phyloP scores from a whole-genome alignment of 2,888 invertebrate genomes.

The Trachelus troglodyta region DNA sequence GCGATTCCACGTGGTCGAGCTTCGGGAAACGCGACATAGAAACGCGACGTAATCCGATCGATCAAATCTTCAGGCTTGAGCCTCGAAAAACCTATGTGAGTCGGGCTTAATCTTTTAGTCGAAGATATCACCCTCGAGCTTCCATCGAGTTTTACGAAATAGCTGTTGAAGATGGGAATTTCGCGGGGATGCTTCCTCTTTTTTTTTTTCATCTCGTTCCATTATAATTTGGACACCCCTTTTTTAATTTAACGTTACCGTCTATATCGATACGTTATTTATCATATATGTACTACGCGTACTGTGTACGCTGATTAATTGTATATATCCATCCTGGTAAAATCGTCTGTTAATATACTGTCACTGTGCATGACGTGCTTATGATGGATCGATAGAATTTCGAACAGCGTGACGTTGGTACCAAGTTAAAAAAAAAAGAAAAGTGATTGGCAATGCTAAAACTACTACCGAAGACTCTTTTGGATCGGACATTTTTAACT shows the following conservation, averaged over 20 bases:
- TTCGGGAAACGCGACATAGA: not conserved
- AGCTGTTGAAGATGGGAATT: not conserved
- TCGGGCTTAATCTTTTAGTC: not conserved
- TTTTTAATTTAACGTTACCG: not conserved
- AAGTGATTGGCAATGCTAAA: not conserved
- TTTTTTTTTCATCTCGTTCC: not conserved
- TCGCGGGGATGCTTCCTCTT: not conserved
- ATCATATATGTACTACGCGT: not conserved
- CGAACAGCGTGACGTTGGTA: not conserved
- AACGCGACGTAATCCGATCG: not conserved
- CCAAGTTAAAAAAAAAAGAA: not conserved
- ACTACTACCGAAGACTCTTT: not conserved
- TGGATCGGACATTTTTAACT: too few species aligned
- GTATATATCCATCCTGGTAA: not conserved
- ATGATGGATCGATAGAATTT: not conserved
- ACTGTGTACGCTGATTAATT: not conserved
- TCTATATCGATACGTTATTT: not conserved
- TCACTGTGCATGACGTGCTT: not conserved
- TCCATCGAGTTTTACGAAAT: not conserved
- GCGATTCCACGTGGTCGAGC: not conserved
- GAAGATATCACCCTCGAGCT: not conserved
- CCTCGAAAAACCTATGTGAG: not conserved
- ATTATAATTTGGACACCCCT: not conserved
- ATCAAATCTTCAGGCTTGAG: not conserved
- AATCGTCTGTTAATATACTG: not conserved